A percentile compares a stretch with the other conserved stretches of the same genome.
phyloP scores from a whole-genome alignment of 2,113 vertebrate genomes.

The Morone saxatilis region DNA sequence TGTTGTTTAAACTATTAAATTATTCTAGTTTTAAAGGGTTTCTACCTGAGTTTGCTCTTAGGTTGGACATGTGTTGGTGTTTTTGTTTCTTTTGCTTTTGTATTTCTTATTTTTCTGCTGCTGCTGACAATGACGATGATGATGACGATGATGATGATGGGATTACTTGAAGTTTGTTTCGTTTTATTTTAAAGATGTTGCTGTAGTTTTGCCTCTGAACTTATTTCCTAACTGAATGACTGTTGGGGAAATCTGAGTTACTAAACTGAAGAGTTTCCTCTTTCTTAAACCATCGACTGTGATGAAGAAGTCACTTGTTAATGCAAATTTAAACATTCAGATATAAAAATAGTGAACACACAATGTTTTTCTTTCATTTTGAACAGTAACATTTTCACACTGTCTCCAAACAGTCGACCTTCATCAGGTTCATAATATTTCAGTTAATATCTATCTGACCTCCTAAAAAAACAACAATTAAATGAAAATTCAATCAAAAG shows the following conservation, averaged over 20 bases:
- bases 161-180: conserved; percentile 81
- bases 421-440: background rate
- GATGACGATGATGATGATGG: conserved; percentile 51
- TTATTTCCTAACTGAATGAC: conserved; percentile 31
- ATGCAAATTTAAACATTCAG: too few relatives aligned
- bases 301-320: background rate
- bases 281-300: background rate
- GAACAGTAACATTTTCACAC: background rate
- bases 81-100: conserved; percentile 61
- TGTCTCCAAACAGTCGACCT: background rate
- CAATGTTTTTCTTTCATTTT: background rate
- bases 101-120: conserved; percentile 57
- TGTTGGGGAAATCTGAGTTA: background rate
- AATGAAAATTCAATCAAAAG: too few relatives aligned
- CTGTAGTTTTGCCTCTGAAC: conserved; percentile 49
- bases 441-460: too few relatives aligned
- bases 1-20: conserved; percentile 71
- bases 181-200: conserved; percentile 66
- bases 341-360: background rate
- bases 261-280: background rate
- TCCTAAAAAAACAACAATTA: too few relatives aligned
- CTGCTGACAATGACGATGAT: conserved; percentile 26
- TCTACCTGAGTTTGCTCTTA: conserved; percentile 57
- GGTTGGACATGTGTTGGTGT: conserved; percentile 54
- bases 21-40: conserved; percentile 73